Evolutionary conservation across 2,113 vertebrate species (phyloP).

Genomic region (Mesocricetus auratus): DNA sequence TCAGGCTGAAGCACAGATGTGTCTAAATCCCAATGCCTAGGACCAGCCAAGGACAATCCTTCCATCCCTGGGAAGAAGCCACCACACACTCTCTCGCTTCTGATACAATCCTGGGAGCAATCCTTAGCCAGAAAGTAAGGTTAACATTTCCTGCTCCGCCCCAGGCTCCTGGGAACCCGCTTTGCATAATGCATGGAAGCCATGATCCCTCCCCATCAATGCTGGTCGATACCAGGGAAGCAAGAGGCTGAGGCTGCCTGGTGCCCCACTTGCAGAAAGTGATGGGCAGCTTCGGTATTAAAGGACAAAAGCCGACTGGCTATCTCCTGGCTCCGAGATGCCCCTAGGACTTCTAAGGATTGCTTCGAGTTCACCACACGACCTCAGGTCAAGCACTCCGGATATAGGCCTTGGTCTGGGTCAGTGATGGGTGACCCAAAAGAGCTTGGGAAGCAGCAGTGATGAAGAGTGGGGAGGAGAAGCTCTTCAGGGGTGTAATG

Average conservation of each 20-base stretch:
- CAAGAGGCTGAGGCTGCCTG: neutral
- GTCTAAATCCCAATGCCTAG: neutral
- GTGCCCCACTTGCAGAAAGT: neutral
- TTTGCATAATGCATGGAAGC: neutral
- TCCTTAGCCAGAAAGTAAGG: neutral
- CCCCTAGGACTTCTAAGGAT: neutral
- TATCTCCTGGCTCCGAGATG: fast-evolving
- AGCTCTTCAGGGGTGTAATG: neutral
- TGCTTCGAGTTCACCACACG: neutral
- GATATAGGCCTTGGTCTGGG: neutral
- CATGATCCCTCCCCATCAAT: too few species aligned
- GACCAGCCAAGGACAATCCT: neutral
- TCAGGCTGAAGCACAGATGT: neutral
- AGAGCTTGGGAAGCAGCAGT: neutral
- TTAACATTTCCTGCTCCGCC: conserved; percentile 4
- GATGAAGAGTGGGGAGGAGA: neutral
- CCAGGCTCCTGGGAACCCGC: neutral
- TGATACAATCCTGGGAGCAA: neutral
- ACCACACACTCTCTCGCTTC: neutral
- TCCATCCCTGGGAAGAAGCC: neutral
- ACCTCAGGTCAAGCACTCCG: neutral
- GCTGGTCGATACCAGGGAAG: neutral
- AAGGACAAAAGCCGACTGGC: neutral
- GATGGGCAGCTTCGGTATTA: neutral
- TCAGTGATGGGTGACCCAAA: neutral